A percentile compares a stretch with the other conserved stretches of the same genome.
phyloP scores from a whole-genome alignment of 2,888 invertebrate genomes.

The Amphimallon solstitiale region DNA sequence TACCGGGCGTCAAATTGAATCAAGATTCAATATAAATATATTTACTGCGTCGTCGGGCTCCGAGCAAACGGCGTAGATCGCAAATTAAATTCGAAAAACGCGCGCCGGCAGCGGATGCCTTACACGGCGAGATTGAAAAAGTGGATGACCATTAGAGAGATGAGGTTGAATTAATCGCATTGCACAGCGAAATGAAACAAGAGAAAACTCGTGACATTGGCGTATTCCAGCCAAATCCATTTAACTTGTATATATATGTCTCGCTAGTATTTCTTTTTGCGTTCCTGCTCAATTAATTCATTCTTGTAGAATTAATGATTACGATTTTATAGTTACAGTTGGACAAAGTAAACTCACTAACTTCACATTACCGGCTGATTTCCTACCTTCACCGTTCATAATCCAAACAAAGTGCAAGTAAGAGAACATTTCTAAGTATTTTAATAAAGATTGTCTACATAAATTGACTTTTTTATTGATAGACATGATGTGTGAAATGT shows the following conservation, averaged over 20 bases:
- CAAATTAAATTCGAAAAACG: slow-evolving; percentile 46
- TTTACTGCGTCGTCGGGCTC: slow-evolving; percentile 39
- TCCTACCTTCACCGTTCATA: too few species aligned
- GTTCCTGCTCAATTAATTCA: too few species aligned
- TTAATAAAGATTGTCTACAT: too few species aligned
- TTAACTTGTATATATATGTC: not conserved
- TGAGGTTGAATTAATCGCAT: slow-evolving; percentile 49
- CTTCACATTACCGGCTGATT: too few species aligned
- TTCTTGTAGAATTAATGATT: too few species aligned
- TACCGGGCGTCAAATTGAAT: slow-evolving; percentile 53
- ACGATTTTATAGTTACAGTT: too few species aligned
- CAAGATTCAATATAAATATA: slow-evolving; percentile 55
- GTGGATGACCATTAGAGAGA: slow-evolving; percentile 49
- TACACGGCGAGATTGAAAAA: slow-evolving; percentile 43
- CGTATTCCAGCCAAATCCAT: too few species aligned
- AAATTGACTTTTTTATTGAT: too few species aligned
- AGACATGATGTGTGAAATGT: too few species aligned
- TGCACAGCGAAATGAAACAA: slow-evolving; percentile 1
- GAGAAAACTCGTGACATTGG: not conserved
- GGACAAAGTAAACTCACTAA: too few species aligned
- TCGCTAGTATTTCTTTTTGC: not conserved
- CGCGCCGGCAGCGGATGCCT: slow-evolving; percentile 33
- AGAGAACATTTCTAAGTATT: too few species aligned
- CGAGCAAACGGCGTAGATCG: slow-evolving; percentile 20
- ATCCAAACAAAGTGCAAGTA: too few species aligned